Evolutionary conservation across 2,888 invertebrate genomes (phyloP).

Genomic region (Spilarctia lutea): DNA sequence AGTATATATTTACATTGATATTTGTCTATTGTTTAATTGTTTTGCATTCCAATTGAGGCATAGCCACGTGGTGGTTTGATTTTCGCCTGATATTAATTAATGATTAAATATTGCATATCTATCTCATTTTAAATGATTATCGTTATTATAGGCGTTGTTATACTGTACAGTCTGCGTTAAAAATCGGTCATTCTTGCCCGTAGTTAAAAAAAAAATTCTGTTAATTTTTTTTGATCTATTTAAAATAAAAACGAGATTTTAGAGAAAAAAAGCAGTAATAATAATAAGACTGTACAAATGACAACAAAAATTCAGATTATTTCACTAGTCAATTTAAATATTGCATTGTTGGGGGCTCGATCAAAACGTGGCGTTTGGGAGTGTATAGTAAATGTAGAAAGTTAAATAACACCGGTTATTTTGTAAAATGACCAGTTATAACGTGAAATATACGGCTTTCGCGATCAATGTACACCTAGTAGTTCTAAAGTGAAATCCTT

Average conservation of each 20-base stretch:
- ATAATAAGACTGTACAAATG: constrained; percentile 37
- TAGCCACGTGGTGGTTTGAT: constrained; percentile 11
- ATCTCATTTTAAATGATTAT: constrained; percentile 34
- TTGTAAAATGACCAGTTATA: constrained; percentile 15
- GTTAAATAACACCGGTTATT: constrained; percentile 39
- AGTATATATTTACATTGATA: constrained; percentile 43
- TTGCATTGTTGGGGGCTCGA: constrained; percentile 49
- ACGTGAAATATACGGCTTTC: constrained; percentile 8
- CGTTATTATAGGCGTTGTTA: constrained; percentile 23
- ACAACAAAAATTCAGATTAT: constrained; percentile 38
- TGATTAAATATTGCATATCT: constrained; percentile 31
- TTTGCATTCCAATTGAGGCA: constrained; percentile 47
- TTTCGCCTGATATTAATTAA: constrained; percentile 23
- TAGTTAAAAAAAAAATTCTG: neutral
- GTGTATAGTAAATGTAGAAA: constrained; percentile 40
- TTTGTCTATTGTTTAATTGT: constrained; percentile 39
- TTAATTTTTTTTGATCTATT: neutral
- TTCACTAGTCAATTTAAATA: constrained; percentile 64
- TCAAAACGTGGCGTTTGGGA: constrained; percentile 40
- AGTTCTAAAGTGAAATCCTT: constrained; percentile 14
- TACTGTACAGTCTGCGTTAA: constrained; percentile 25
- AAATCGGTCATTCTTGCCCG: neutral
- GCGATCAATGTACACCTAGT: constrained; percentile 23
- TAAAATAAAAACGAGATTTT: too few species aligned
- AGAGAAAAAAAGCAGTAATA: neutral